A percentile compares a stretch with the other conserved stretches of the same genome.
phyloP scores from a whole-genome alignment of 1,140 invertebrate species.

The Euura lappo region DNA sequence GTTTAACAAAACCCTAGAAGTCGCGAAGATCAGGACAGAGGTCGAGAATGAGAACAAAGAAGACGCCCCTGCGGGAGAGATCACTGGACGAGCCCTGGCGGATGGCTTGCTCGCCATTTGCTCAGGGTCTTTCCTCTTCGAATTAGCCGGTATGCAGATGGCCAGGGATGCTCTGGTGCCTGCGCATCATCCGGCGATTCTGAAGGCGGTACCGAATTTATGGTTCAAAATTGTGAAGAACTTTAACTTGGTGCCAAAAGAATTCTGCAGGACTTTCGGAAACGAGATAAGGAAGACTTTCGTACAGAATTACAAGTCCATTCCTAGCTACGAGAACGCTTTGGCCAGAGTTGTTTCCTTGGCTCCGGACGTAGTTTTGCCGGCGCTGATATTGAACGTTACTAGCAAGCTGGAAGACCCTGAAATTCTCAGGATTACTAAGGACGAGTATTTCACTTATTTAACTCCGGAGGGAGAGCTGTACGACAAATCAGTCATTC shows the following conservation, averaged over 20 bases:
- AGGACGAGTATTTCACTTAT: slow-evolving; percentile 90
- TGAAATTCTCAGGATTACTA: slow-evolving; percentile 75
- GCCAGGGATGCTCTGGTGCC: slow-evolving; percentile 66
- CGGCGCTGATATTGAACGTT: slow-evolving; percentile 63
- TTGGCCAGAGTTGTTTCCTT: slow-evolving; percentile 69
- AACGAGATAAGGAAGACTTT: slow-evolving; percentile 66
- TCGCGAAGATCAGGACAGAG: slow-evolving; percentile 61
- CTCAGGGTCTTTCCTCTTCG: slow-evolving; percentile 47
- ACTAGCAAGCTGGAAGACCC: slow-evolving; percentile 68
- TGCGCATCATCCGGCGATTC: slow-evolving; percentile 72
- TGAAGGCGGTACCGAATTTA: slow-evolving; percentile 60
- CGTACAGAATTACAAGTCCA: slow-evolving; percentile 65
- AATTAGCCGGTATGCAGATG: slow-evolving; percentile 43
- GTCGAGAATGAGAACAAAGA: slow-evolving; percentile 53
- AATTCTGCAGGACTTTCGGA: slow-evolving; percentile 63
- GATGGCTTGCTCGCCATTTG: slow-evolving; percentile 53
- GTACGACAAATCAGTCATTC: slow-evolving; percentile 89
- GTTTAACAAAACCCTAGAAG: slow-evolving; percentile 65
- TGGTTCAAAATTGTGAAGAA: slow-evolving; percentile 70
- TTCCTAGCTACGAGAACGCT: slow-evolving; percentile 67
- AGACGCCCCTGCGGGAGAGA: slow-evolving; percentile 34
- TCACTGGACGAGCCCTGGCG: slow-evolving; percentile 48
- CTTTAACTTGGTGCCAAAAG: slow-evolving; percentile 62
- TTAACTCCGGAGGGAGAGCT: slow-evolving; percentile 87
- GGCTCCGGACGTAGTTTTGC: slow-evolving; percentile 70